A percentile compares a stretch with the other conserved stretches of the same genome.
Evolutionary conservation across 1,140 invertebrate species (phyloP).

Genomic region (Cheumatopsyche charites): DNA sequence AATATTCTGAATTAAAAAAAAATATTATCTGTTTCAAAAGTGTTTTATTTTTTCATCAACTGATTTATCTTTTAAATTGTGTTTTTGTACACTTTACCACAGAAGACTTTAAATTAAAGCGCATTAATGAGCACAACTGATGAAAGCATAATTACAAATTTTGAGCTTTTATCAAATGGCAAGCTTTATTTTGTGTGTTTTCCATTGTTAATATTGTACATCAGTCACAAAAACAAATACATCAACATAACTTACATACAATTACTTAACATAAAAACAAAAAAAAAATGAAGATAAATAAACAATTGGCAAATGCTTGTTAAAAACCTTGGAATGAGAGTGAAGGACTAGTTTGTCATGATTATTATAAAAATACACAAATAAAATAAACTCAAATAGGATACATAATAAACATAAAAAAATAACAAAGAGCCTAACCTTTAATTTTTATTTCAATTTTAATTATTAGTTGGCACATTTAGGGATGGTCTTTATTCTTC

Average conservation of each 20-base stretch:
- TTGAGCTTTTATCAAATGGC: too few relatives aligned
- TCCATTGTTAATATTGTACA: background rate
- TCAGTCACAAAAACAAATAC: constrained; percentile 23
- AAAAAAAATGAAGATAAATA: background rate
- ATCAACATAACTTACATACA: constrained; percentile 6
- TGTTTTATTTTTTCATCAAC: background rate
- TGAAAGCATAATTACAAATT: too few relatives aligned
- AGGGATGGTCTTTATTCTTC: too few relatives aligned
- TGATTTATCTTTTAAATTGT: background rate
- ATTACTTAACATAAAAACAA: background rate
- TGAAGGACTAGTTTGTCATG: constrained; percentile 3
- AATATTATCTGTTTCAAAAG: constrained; percentile 13
- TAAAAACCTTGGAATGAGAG: constrained; percentile 10
- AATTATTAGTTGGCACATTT: too few relatives aligned
- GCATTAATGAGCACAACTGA: too few relatives aligned
- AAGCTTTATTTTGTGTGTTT: background rate
- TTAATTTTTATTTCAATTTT: too few relatives aligned
- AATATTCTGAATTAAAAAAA: constrained; percentile 18
- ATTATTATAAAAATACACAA: background rate
- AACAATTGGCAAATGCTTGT: background rate
- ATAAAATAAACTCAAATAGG: too few relatives aligned
- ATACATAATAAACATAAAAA: too few relatives aligned
- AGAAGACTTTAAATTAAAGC: too few relatives aligned
- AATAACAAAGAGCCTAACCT: too few relatives aligned
- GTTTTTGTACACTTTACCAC: background rate